phyloP scores from a whole-genome alignment of 1,140 invertebrate species.

The Zaprionus taronus region DNA sequence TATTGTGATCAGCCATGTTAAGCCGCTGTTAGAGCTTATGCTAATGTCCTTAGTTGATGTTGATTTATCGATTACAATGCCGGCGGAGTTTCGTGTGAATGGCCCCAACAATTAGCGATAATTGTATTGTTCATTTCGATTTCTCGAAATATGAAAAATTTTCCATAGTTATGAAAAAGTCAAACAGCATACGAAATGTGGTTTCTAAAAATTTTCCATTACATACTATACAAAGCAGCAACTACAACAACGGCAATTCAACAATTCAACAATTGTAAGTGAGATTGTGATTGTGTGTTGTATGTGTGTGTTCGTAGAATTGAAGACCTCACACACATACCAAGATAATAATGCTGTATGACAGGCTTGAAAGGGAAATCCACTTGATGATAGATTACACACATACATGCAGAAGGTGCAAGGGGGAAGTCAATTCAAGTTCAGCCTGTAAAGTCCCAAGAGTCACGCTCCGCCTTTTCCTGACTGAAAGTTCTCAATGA shows the following conservation, averaged over 20 bases:
- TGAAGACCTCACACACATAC: slow-evolving; percentile 12
- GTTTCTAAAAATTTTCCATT: slow-evolving; percentile 73
- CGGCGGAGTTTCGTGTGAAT: neutral
- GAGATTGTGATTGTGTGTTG: slow-evolving; percentile 3
- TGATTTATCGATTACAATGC: neutral
- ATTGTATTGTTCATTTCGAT: slow-evolving; percentile 67
- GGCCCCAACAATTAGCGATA: slow-evolving; percentile 62
- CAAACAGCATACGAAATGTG: slow-evolving; percentile 51
- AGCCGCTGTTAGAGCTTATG: slow-evolving; percentile 14
- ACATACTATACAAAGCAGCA: slow-evolving; percentile 19
- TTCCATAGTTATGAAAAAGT: slow-evolving; percentile 60
- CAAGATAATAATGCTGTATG: neutral
- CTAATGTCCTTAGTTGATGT: slow-evolving; percentile 11
- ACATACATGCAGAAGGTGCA: neutral
- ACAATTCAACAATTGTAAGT: slow-evolving; percentile 22
- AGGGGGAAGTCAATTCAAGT: slow-evolving; percentile 43
- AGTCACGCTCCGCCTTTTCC: neutral
- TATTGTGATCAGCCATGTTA: slow-evolving; percentile 38
- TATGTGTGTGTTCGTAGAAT: neutral
- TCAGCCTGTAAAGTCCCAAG: slow-evolving; percentile 20
- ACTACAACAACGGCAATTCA: slow-evolving; percentile 21
- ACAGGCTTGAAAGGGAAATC: slow-evolving; percentile 42
- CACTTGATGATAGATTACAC: slow-evolving; percentile 21
- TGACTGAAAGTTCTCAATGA: slow-evolving; percentile 18
- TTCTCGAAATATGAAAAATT: slow-evolving; percentile 61